Percentiles rank a stretch among this genome's conserved stretches.
phyloP scores from a whole-genome alignment of 2,888 invertebrate species.

The Pegoplata infirma region DNA sequence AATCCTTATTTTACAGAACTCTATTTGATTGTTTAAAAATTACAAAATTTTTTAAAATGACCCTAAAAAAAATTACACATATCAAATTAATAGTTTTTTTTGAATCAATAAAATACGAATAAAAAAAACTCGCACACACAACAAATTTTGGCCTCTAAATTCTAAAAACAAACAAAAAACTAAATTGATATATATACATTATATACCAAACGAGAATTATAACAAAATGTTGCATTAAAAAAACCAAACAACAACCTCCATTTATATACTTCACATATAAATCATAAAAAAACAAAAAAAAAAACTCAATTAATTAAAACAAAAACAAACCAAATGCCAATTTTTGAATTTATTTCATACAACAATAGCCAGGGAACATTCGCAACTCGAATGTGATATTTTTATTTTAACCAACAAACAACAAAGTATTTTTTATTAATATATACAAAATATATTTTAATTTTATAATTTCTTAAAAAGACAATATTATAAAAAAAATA shows the following conservation, averaged over 20 bases:
- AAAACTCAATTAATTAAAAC: constrained; percentile 61
- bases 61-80: too few relatives aligned
- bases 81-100: constrained; percentile 26
- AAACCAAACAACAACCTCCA: constrained; percentile 65
- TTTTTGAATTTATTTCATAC: constrained; percentile 74
- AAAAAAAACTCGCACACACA: too few relatives aligned
- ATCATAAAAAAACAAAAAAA: constrained; percentile 36
- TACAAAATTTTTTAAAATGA: too few relatives aligned
- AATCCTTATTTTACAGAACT: too few relatives aligned
- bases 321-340: constrained; percentile 67
- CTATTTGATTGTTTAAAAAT: too few relatives aligned
- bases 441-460: constrained; percentile 64
- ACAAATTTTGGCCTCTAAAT: constrained; percentile 61
- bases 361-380: constrained; percentile 78
- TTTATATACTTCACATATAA: constrained; percentile 48
- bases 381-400: constrained; percentile 78
- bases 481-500: constrained; percentile 35
- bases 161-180: constrained; percentile 70
- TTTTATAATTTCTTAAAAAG: constrained; percentile 39
- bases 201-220: constrained; percentile 49
- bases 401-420: constrained; percentile 68
- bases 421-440: constrained; percentile 67
- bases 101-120: not conserved
- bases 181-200: constrained; percentile 73
- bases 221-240: constrained; percentile 61